phyloP scores from a whole-genome alignment of 1,140 invertebrate species.

The Aphelenchoides fujianensis region DNA sequence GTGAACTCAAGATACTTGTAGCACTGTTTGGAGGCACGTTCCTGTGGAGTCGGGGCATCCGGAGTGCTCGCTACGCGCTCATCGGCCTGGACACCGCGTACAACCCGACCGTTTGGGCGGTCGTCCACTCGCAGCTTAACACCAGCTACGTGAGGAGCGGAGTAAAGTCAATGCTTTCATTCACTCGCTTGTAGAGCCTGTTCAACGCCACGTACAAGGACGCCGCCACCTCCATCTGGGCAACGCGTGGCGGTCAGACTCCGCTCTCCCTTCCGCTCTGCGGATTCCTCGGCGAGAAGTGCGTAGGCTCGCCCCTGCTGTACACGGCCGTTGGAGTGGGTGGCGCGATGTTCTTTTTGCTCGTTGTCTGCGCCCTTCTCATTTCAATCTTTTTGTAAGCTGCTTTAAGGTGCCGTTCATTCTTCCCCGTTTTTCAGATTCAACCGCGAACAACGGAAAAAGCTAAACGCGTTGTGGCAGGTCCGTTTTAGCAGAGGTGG shows the following conservation, averaged over 20 bases:
- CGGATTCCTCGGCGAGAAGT: background rate
- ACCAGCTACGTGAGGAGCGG: background rate
- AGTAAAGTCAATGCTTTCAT: no score
- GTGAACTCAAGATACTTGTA: no score
- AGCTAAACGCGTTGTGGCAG: conserved; percentile 4
- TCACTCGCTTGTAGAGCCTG: background rate
- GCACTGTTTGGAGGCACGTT: no score
- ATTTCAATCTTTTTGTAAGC: background rate
- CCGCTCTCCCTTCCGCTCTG: background rate
- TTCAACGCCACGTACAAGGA: background rate
- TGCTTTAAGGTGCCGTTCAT: background rate
- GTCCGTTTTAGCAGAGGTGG: no score
- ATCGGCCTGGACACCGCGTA: background rate
- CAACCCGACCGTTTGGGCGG: background rate
- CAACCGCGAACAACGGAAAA: background rate
- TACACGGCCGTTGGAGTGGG: background rate
- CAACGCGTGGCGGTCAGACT: background rate
- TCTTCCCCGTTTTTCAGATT: background rate
- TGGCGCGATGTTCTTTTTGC: background rate
- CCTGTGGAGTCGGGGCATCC: background rate
- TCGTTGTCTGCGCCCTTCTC: background rate
- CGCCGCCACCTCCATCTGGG: background rate
- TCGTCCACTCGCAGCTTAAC: background rate
- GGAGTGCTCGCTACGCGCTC: background rate
- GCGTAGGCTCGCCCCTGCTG: background rate